Evolutionary conservation across 2,113 vertebrate species (phyloP).

Genomic region (Pontoporia blainvillei): DNA sequence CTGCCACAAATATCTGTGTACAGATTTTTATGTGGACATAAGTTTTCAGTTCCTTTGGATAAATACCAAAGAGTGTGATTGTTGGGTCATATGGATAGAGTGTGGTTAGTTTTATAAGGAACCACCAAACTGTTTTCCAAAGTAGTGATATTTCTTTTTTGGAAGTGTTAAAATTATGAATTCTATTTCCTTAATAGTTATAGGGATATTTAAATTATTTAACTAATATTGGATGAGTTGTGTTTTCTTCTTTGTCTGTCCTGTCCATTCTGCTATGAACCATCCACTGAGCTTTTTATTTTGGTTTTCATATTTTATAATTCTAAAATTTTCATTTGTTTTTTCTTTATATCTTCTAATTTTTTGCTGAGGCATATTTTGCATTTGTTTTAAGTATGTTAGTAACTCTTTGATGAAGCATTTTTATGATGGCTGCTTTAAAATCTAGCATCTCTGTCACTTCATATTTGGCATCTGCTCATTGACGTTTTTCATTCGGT

Average conservation of each 20-base stretch:
- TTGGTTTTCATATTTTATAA: not conserved
- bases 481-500: not conserved
- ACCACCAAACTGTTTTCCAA: not conserved
- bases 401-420: not conserved
- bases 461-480: not conserved
- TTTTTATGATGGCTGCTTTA: not conserved
- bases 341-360: not conserved
- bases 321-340: not conserved
- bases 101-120: not conserved
- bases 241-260: not conserved
- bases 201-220: not conserved
- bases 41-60: not conserved
- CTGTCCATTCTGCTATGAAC: not conserved
- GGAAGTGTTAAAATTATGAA: not conserved
- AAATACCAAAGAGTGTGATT: not conserved
- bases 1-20: not conserved
- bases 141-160: not conserved
- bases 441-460: not conserved
- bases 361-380: not conserved
- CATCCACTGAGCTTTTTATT: not conserved
- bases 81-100: not conserved
- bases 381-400: not conserved
- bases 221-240: not conserved
- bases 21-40: not conserved
- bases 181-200: not conserved